phyloP scores from a whole-genome alignment of 2,113 vertebrate species.

The Lontra canadensis region DNA sequence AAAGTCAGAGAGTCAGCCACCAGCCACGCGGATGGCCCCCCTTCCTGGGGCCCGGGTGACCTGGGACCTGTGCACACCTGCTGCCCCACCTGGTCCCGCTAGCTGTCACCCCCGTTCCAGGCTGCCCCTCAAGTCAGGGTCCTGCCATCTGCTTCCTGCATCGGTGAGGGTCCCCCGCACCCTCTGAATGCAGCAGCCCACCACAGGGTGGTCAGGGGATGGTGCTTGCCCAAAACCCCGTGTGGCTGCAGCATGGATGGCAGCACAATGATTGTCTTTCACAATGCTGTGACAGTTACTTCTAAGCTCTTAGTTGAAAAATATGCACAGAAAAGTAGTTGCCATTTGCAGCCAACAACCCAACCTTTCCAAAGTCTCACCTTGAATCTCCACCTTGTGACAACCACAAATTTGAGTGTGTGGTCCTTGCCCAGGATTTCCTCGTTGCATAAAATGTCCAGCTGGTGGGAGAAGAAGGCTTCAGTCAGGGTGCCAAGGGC shows the following conservation, averaged over 20 bases:
- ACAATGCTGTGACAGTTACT: accelerated
- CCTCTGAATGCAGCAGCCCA: not conserved
- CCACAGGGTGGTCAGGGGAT: not conserved
- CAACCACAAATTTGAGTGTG: slow-evolving; percentile 99
- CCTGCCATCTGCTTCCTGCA: too few relatives aligned
- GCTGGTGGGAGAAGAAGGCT: slow-evolving; percentile 83
- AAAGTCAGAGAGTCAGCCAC: not conserved
- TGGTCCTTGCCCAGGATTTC: slow-evolving; percentile 99
- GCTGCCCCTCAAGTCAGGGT: not conserved
- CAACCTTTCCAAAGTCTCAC: slow-evolving; percentile 72
- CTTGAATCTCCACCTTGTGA: slow-evolving; percentile 99
- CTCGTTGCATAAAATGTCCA: slow-evolving; percentile 99
- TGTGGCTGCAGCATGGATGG: too few relatives aligned
- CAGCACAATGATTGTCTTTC: not conserved
- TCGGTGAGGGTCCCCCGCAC: too few relatives aligned
- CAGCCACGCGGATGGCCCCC: not conserved
- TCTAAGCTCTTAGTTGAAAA: not conserved
- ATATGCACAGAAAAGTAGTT: not conserved
- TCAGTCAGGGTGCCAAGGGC: not conserved
- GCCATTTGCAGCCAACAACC: accelerated
- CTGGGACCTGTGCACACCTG: not conserved
- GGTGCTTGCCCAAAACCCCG: not conserved
- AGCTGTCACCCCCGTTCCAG: not conserved
- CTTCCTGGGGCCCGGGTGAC: not conserved
- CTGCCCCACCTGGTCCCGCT: not conserved